Conservation (phyloP, 1,140 invertebrate genomes). For the Ceratosolen solmsi region DNA sequence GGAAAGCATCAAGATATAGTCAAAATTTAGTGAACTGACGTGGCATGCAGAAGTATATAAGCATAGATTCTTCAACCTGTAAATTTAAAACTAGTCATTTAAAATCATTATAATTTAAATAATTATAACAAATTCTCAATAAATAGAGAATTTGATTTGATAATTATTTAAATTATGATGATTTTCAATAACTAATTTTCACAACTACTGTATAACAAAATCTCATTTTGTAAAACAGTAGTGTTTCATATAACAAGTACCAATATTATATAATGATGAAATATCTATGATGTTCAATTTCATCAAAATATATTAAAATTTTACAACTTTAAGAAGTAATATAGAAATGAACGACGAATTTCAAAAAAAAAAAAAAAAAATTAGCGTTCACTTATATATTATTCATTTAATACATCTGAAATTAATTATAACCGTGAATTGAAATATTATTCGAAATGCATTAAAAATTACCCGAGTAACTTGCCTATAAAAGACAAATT, state of each 20-base stretch:
- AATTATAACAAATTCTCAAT: not conserved
- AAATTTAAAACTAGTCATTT: too few species aligned
- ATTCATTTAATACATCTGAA: conserved; percentile 5
- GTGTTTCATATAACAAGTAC: not conserved
- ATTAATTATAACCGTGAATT: too few species aligned
- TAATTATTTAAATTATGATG: not conserved
- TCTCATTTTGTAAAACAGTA: not conserved
- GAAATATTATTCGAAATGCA: too few species aligned
- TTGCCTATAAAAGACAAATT: too few species aligned
- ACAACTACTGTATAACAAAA: not conserved
- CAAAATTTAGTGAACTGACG: not conserved
- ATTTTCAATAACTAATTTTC: not conserved
- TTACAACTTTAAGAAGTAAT: conserved; percentile 13
- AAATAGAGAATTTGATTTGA: not conserved
- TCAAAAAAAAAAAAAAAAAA: not conserved
- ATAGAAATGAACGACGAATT: not conserved
- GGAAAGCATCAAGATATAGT: conserved; percentile 22
- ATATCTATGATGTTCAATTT: not conserved
- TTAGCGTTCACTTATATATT: not conserved
- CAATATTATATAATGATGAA: not conserved
- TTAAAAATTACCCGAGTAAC: too few species aligned
- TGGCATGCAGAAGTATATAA: too few species aligned
- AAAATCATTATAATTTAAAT: not conserved
- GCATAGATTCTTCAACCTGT: too few species aligned
- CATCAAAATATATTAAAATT: not conserved